phyloP scores from a whole-genome alignment of 1,140 invertebrate species.

The Berghia stephanieae region DNA sequence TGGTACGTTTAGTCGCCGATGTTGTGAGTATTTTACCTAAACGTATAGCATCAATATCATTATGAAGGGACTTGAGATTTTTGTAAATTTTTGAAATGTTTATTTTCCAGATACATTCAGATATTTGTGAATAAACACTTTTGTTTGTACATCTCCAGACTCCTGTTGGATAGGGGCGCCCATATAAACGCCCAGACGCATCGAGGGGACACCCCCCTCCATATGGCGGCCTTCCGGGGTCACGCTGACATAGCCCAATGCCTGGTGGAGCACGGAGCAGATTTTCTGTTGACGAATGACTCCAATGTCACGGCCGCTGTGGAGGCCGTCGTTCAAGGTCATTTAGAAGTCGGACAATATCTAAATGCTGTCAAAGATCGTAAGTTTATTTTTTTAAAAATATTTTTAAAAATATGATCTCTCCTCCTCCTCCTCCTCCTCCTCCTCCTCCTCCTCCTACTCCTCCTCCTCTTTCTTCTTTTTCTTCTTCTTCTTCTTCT shows the following conservation, averaged over 20 bases:
- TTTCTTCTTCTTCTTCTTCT: background rate
- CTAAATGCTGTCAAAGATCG: background rate
- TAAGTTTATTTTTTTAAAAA: background rate
- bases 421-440: background rate
- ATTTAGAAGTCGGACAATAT: background rate
- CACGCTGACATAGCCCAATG: conserved; percentile 5
- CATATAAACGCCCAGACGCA: conserved; percentile 8
- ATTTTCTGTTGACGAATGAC: background rate
- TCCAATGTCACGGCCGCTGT: background rate
- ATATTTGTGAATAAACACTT: too few species aligned
- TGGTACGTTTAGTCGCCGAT: too few species aligned
- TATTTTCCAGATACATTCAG: too few species aligned
- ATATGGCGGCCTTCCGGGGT: conserved; percentile 12
- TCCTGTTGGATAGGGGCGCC: background rate
- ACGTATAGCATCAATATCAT: too few species aligned
- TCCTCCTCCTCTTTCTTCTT: background rate
- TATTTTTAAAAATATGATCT: background rate
- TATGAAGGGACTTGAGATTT: too few species aligned
- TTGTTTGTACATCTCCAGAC: background rate
- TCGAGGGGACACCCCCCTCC: conserved; percentile 18
- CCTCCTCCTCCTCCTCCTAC: background rate
- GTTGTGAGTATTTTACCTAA: too few species aligned
- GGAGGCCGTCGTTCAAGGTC: conserved; percentile 8
- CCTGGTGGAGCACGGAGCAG: conserved; percentile 8
- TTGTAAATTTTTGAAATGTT: too few species aligned